phyloP scores from a whole-genome alignment of 1,140 invertebrate genomes.

The Cephus cinctus region DNA sequence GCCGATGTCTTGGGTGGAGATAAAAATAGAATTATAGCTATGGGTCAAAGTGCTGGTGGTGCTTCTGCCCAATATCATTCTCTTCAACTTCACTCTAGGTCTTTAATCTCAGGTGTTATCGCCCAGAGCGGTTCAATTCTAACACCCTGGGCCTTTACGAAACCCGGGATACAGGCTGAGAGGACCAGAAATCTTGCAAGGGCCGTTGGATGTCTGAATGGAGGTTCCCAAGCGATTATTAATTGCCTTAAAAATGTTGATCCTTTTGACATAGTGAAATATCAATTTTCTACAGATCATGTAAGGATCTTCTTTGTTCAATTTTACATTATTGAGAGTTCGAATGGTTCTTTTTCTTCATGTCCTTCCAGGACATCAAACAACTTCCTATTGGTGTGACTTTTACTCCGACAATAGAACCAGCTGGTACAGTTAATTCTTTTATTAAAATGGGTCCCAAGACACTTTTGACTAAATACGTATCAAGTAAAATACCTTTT shows the following conservation, averaged over 20 bases:
- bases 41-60: constrained; percentile 44
- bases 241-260: not conserved
- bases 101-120: not conserved
- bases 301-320: not conserved
- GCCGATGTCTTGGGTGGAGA: constrained; percentile 60
- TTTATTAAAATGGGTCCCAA: not conserved
- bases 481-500: not conserved
- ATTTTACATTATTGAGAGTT: not conserved
- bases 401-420: constrained; percentile 2
- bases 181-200: not conserved
- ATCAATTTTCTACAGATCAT: constrained; percentile 1
- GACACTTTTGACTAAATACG: not conserved
- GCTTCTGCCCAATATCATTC: constrained; percentile 25
- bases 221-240: not conserved
- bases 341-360: not conserved
- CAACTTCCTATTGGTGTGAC: constrained; percentile 5
- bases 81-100: constrained; percentile 7
- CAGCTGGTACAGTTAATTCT: not conserved
- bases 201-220: not conserved
- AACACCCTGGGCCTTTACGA: constrained; percentile 1
- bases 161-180: not conserved
- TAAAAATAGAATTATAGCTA: constrained; percentile 47
- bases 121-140: constrained; percentile 3
- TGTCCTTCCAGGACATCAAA: not conserved
- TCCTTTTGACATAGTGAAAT: not conserved